A percentile compares a stretch with the other conserved stretches of the same genome.
Evolutionary conservation across 2,797 vertebrate species (phyloP).

Genomic region (Thripadectes ignobilis): DNA sequence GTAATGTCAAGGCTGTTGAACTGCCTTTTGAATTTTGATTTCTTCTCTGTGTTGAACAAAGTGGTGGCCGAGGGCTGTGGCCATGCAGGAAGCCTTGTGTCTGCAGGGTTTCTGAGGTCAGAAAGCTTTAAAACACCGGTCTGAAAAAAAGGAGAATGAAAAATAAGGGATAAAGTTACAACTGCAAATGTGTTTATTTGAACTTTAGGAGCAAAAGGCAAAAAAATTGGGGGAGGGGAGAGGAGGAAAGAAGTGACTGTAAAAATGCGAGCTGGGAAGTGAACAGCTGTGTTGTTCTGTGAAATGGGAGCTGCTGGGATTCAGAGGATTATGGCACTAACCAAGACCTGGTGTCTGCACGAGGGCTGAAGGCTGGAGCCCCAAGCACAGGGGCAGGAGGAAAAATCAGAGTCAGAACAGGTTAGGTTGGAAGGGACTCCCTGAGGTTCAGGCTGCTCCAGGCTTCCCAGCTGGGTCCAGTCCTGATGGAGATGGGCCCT

Average conservation of each 20-base stretch:
- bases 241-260: background rate
- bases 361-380: background rate
- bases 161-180: background rate
- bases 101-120: background rate
- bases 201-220: background rate
- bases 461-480: background rate
- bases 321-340: background rate
- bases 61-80: background rate
- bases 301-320: conserved; percentile 19
- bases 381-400: background rate
- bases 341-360: background rate
- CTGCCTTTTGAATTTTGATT: background rate
- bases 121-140: background rate
- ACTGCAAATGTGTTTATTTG: background rate
- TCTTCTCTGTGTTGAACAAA: background rate
- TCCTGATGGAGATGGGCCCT: background rate
- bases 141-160: background rate
- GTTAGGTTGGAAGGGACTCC: background rate
- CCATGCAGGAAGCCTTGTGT: background rate
- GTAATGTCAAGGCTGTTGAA: background rate
- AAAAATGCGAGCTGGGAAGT: background rate
- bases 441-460: background rate
- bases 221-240: background rate
- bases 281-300: conserved; percentile 2
- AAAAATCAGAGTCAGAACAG: background rate